Evolutionary conservation across 2,113 vertebrate genomes (phyloP), one percentile per base, ranked within the genome.

Genomic region (Gorsachius goisagi): DNA sequence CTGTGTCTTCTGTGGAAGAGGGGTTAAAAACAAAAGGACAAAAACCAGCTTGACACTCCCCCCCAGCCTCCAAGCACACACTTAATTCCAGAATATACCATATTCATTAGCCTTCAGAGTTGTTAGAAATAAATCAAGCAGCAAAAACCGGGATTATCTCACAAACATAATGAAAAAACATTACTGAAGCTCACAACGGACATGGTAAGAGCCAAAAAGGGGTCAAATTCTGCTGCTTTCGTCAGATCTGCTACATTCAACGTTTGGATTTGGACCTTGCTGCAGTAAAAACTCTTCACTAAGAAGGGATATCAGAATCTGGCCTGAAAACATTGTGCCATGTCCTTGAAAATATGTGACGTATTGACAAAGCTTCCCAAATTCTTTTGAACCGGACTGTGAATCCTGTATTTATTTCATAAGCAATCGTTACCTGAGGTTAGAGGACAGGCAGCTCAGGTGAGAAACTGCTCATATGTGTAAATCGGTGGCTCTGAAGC

Each of bases 1-100:
- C 92, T 88, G 52, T 95, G 98, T 98, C 95, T 98, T 97, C 93
- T 77, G 72, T 95, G 68, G 45, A 78, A 95, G 89, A 85, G 35
- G 58, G 92, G 86, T 72, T 97, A 97, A 96, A 93, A 97, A 94
- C 96, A 95, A 95, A 96, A 89, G 94, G 93, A 97, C 93, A 96
- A 96, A 96, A 96, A 85, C 0, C 93, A 93, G 95, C 85, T 95
- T 96, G 94, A 96, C 86, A 84, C 87, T 81, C 93, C 81, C 80
- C 76, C 76, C 53, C 84, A 92, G 85, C 91, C 94, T 94, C 91
- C 84, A 93, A 96, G 91, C 66, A 78, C 87, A 92, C 53, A 45
- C 96, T 97, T 85, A 91, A 93, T 95, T 95, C 89, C 78, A 86
- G 68, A 97, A 97, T 97, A 94, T 91, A 94, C 90, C 79, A 84